These are phyloP conservation scores for Heteromurus nitidus DNA, from an alignment of 2,888 invertebrate genomes.

Conservation along the genomic window DNA sequence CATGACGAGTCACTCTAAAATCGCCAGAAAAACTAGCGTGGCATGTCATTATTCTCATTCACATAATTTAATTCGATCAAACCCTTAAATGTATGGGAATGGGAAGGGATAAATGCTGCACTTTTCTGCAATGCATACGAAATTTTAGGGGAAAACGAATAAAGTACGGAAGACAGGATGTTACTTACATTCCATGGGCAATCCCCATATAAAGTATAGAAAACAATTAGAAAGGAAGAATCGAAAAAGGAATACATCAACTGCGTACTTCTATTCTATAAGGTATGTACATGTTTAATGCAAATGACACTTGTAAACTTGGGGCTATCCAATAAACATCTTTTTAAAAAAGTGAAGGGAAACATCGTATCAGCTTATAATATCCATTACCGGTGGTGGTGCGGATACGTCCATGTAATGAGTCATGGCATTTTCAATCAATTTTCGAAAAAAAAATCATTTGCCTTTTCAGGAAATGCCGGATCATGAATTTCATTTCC, in stretches of 20 bases:
- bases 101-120: too few species aligned
- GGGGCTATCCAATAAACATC: not conserved
- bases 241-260: too few species aligned
- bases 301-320: too few species aligned
- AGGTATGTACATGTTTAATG: too few species aligned
- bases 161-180: too few species aligned
- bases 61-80: not conserved
- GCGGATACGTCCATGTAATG: not conserved
- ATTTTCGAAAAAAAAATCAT: not conserved
- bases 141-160: too few species aligned
- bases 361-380: too few species aligned
- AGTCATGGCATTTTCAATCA: not conserved
- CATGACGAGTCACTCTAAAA: not conserved
- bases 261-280: too few species aligned
- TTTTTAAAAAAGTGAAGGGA: not conserved
- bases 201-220: too few species aligned
- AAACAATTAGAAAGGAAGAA: too few species aligned
- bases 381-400: not conserved
- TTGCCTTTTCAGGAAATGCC: not conserved
- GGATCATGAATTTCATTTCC: not conserved
- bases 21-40: not conserved
- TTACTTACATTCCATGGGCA: too few species aligned
- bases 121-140: not conserved
- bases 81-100: too few species aligned
- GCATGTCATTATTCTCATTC: constrained; percentile 3